Evolutionary conservation across 2,888 invertebrate species (phyloP).

Genomic region (Sialis lutaria): DNA sequence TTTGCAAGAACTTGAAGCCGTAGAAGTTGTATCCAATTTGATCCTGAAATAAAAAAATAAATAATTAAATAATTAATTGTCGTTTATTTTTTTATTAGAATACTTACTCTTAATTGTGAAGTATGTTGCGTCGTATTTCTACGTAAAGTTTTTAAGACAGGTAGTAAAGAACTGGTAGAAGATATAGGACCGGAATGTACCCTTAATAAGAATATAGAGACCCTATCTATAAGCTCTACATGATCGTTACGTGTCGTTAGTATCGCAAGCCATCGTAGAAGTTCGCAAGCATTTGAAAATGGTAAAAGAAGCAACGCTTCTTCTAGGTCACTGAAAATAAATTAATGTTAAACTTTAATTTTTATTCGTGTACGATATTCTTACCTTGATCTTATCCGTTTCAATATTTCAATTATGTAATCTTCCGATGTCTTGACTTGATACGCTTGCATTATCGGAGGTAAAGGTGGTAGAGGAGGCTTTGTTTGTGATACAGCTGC

Average conservation of each 20-base stretch:
- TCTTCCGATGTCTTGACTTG: slow-evolving; percentile 54
- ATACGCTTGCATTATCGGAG: slow-evolving; percentile 70
- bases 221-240: slow-evolving; percentile 59
- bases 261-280: slow-evolving; percentile 52
- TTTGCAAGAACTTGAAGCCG: slow-evolving; percentile 58
- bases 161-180: slow-evolving; percentile 48
- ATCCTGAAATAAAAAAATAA: slow-evolving; percentile 37
- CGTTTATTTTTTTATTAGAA: neutral
- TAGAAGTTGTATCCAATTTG: slow-evolving; percentile 72
- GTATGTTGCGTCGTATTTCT: slow-evolving; percentile 37
- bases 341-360: slow-evolving; percentile 3
- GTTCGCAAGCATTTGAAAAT: slow-evolving; percentile 60
- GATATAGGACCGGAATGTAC: slow-evolving; percentile 67
- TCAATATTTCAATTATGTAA: slow-evolving; percentile 65
- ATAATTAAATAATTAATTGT: neutral
- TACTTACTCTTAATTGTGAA: slow-evolving; percentile 39
- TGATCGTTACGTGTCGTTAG: slow-evolving; percentile 51
- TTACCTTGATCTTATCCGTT: slow-evolving; percentile 65
- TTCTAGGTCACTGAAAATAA: slow-evolving; percentile 60
- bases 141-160: slow-evolving; percentile 43
- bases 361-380: slow-evolving; percentile 6
- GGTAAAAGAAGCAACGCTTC: slow-evolving; percentile 76
- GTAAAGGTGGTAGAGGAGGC: slow-evolving; percentile 36
- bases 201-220: slow-evolving; percentile 57
- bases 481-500: slow-evolving; percentile 20